Evolutionary conservation across 1,140 invertebrate species (phyloP).

Genomic region (Drosophila micromelanica): DNA sequence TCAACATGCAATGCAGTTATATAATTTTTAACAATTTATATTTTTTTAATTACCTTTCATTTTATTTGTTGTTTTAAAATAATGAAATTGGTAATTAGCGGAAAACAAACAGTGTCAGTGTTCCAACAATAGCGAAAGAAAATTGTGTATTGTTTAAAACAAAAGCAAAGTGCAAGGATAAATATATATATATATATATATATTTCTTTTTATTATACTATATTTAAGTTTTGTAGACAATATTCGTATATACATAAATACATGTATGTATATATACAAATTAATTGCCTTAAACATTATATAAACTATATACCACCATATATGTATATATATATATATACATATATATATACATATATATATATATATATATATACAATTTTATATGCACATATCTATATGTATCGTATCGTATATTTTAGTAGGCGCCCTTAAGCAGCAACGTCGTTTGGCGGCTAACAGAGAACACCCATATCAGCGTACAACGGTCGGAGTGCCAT

Average conservation of each 20-base stretch:
- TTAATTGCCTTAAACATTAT: constrained; percentile 48
- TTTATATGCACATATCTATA: constrained; percentile 68
- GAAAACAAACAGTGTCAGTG: constrained; percentile 31
- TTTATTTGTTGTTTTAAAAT: constrained; percentile 1
- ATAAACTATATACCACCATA: constrained; percentile 43
- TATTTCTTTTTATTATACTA: constrained; percentile 30
- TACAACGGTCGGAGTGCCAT: constrained; percentile 91
- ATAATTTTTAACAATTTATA: constrained; percentile 26
- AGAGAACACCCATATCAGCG: constrained; percentile 97
- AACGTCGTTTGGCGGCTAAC: constrained; percentile 89
- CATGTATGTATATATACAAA: constrained; percentile 50
- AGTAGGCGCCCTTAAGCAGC: constrained; percentile 87
- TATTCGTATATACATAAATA: constrained; percentile 35
- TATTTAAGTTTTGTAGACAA: constrained; percentile 42
- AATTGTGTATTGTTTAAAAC: constrained; percentile 28
- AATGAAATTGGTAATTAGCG: constrained; percentile 39
- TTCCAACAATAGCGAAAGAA: constrained; percentile 24
- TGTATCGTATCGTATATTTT: constrained; percentile 83
- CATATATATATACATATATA: constrained; percentile 30
- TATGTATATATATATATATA: too few species aligned
- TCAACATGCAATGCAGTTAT: constrained; percentile 36
- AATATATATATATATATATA: constrained; percentile 40
- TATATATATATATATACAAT: constrained; percentile 11
- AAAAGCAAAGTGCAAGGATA: constrained; percentile 54
- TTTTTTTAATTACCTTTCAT: neutral